Base-by-base conservation (phyloP, 2,888 invertebrate genomes). In the Brachypalpus laphriformis region DNA sequence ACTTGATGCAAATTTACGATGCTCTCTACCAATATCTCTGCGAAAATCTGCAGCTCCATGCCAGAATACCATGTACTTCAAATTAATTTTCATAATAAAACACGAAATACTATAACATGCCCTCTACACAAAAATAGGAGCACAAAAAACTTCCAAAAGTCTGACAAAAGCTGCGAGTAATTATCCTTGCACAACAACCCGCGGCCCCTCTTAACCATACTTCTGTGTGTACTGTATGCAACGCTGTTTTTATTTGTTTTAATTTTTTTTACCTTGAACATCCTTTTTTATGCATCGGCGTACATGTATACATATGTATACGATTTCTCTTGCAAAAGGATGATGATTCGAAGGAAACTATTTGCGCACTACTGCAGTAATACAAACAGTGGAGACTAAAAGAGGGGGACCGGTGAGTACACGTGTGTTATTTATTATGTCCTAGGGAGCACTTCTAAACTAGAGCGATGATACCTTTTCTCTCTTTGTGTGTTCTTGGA, bases 391-490 rank as follows among this genome's bases (percentile, higher is more conserved):
- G 11, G 18, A n/a, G 14, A 18, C n/a, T 40, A 34, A 70, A 22
- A 76, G 18, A 76, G 18, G 45, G 11, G 59, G 20, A n/a, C n/a
- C 18, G 37, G 31, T 40, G 40, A 22, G 22, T 42, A 82, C 66
- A 72, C 61, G 77, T 77, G 77, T 76, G 57, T 76, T 63, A 57
- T 82, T 82, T 78, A 82, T 82, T 65, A 83, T 83, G 74, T 66
- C 83, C 83, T 80, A 31, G 80, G 83, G 83, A 83, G 74, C 56
- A 80, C 74, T 80, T 74, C 49, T 45, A 34, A 83, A 83, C 70
- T 83, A 57, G 80, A 83, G 70, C 83, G 63, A 81, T 57, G 71
- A 63, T 78, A 31, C 47, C 63, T 49, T 28, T 34, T 25, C 51
- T 16, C 71, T 56, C 34, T 57, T n/a, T n/a, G n/a, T n/a, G 5